These are phyloP conservation scores for Aleiodes testaceus DNA, from an alignment of 2,888 invertebrate genomes.

Conservation along the genomic window DNA sequence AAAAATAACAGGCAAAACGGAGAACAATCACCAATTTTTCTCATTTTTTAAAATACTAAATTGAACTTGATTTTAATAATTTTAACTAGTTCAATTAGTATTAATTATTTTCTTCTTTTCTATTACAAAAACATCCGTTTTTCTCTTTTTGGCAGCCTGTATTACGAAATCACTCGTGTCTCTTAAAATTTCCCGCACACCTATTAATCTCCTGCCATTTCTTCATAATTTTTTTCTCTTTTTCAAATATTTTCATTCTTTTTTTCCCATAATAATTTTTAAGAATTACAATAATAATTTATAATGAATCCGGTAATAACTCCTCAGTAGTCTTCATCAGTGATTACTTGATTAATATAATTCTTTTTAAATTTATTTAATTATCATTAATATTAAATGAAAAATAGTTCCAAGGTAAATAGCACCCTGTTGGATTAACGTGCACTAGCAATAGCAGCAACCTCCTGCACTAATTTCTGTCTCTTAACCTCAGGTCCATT, in stretches of 20 bases:
- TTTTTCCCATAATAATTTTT: neutral
- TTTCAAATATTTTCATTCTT: neutral
- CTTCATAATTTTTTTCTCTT: constrained; percentile 1
- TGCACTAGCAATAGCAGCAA: constrained; percentile 65
- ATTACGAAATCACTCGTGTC: constrained; percentile 44
- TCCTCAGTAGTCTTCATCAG: neutral
- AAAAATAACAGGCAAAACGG: constrained; percentile 66
- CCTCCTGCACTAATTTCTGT: constrained; percentile 67
- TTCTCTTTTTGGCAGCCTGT: constrained; percentile 40
- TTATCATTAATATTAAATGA: neutral
- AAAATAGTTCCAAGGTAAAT: constrained; percentile 4
- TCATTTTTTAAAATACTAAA: constrained; percentile 48
- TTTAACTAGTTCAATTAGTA: constrained; percentile 12
- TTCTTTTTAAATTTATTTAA: constrained; percentile 12
- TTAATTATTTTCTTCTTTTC: constrained; percentile 25
- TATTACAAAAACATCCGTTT: constrained; percentile 28
- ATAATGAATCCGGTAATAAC: constrained; percentile 30
- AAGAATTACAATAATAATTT: constrained; percentile 23
- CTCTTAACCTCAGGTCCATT: constrained; percentile 66
- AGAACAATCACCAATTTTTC: constrained; percentile 41
- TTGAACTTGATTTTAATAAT: constrained; percentile 24
- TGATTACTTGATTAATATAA: neutral
- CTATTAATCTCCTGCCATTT: too few species aligned
- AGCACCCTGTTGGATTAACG: constrained; percentile 54
- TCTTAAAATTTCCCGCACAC: constrained; percentile 32